phyloP scores from a whole-genome alignment of 2,888 invertebrate genomes.

The Resseliella maxima region DNA sequence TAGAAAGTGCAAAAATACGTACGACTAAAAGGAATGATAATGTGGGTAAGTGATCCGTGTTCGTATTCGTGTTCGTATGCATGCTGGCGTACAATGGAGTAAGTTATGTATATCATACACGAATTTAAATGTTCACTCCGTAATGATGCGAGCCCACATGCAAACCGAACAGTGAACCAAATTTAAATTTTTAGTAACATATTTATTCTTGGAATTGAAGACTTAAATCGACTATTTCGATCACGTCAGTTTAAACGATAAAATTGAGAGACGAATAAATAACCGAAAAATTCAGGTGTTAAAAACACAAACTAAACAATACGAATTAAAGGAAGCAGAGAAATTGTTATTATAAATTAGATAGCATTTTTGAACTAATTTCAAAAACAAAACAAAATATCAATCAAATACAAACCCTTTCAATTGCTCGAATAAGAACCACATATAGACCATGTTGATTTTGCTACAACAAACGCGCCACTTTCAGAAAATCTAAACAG shows the following conservation, averaged over 20 bases:
- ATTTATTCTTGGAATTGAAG: neutral
- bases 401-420: too few species aligned
- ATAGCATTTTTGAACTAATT: too few species aligned
- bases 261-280: neutral
- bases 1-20: neutral
- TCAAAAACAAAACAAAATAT: too few species aligned
- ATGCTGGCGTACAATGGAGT: neutral
- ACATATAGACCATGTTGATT: too few species aligned
- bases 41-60: constrained; percentile 3
- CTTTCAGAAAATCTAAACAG: too few species aligned
- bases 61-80: neutral
- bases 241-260: neutral
- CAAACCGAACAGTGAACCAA: neutral
- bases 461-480: too few species aligned
- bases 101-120: neutral
- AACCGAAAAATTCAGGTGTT: neutral
- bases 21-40: neutral
- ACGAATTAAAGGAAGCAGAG: neutral
- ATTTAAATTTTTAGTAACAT: constrained; percentile 19
- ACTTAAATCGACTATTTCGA: neutral
- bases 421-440: too few species aligned
- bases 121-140: neutral
- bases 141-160: neutral
- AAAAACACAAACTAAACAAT: neutral
- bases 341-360: too few species aligned